A percentile compares a stretch with the other conserved stretches of the same genome.
Evolutionary conservation across 2,797 vertebrate genomes (phyloP).

Genomic region (Hapalemur alaotrensis): DNA sequence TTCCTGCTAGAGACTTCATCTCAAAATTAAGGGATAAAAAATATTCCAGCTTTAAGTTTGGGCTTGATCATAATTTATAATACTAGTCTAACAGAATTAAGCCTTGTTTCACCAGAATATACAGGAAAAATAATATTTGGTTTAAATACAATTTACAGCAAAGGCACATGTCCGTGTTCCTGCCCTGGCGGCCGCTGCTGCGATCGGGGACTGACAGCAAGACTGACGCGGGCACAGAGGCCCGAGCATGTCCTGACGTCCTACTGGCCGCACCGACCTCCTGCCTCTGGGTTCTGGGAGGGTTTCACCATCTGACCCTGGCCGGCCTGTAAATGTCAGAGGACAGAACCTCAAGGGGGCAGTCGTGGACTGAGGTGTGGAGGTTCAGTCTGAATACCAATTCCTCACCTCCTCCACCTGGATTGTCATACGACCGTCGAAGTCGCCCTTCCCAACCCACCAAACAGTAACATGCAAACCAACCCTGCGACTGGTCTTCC

Average conservation of each 20-base stretch:
- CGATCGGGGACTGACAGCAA: neutral
- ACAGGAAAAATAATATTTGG: neutral
- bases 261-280: fast-evolving
- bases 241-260: neutral
- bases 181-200: neutral
- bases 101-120: neutral
- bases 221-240: neutral
- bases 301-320: too few species aligned
- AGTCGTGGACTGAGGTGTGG: neutral
- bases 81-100: neutral
- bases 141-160: neutral
- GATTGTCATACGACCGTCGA: too few species aligned
- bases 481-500: neutral
- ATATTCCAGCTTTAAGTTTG: neutral
- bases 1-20: neutral
- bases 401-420: neutral
- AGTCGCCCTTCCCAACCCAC: neutral
- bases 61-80: neutral
- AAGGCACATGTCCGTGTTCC: neutral
- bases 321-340: fast-evolving
- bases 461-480: neutral
- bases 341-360: neutral
- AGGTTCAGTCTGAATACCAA: fast-evolving
- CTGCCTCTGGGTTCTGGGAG: neutral
- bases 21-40: neutral